Evolutionary conservation across 2,113 vertebrate genomes (phyloP), one percentile per base, ranked within the genome.

Genomic region (Hypanus sabinus): DNA sequence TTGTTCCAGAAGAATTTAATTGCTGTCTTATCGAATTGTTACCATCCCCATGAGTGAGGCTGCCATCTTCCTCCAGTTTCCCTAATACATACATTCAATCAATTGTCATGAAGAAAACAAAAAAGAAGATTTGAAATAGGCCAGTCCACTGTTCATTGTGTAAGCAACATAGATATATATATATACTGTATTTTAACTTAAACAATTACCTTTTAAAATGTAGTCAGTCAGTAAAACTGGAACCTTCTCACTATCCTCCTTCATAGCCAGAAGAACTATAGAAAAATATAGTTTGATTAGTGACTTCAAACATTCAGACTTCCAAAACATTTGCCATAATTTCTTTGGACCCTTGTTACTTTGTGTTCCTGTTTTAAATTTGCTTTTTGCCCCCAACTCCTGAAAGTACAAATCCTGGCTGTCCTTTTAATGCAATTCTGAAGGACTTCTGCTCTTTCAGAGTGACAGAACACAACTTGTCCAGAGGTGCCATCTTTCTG

Each of bases 181-280:
- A 38, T 83, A 46, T 46, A 46, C 46, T 46, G 46, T 46, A 60
- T 60, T 30, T 87, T 57, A 12, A n/a, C 12, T 3, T 65, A 65
- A 18, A 12, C 4, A 46, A 20, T 96, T 97, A 99, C 99, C 99
- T 99, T 99, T 99, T 95, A 99, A 97, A 97, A 99, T 99, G 97
- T 99, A 99, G 95, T 99, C 98, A 27, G 99, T 99, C 95, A 99
- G 97, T 97, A 99, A 97, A 1, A 98, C 98, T 94, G 99, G 99
- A 94, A 99, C 99, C 97, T 99, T 99, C 95, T 99, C 99, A 5
- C 99, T 99, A 95, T 99, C 98, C 94, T 99, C 99, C 96, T 98
- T 99, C 97, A 99, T 99, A 95, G 99, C 99, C 95, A 96, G 99
- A 95, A 99, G 98, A 97, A 99, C 99, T 99, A 79, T 0, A 1